Evolutionary conservation across 2,113 vertebrate genomes (phyloP).

Genomic region (Macrotus californicus): DNA sequence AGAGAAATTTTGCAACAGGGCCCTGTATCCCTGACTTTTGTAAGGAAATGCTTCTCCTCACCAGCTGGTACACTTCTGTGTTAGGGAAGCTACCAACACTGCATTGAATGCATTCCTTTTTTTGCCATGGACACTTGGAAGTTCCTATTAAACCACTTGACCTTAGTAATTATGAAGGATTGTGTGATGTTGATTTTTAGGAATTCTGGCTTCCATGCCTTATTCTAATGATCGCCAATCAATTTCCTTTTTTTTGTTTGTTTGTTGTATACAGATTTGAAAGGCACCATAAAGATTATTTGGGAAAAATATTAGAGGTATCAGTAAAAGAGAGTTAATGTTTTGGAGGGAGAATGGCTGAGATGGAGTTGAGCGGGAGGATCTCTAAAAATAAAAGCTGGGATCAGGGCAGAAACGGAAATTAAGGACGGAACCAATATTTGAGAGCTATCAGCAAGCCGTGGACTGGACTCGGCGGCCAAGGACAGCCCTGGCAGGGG

Average conservation of each 20-base stretch:
- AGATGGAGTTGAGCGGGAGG: background rate
- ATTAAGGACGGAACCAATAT: background rate
- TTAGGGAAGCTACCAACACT: background rate
- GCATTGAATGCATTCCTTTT: background rate
- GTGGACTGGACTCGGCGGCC: background rate
- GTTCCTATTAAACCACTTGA: background rate
- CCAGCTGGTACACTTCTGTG: background rate
- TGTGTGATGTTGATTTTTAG: background rate
- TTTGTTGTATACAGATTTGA: background rate
- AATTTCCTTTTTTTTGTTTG: background rate
- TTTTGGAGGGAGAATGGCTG: background rate
- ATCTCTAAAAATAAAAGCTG: background rate
- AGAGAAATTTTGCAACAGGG: background rate
- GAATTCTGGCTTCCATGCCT: background rate
- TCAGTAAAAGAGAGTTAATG: background rate
- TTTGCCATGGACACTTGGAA: background rate
- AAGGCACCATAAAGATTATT: background rate
- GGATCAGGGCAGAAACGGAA: background rate
- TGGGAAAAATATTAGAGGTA: conserved; percentile 5
- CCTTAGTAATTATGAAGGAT: background rate
- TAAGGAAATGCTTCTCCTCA: background rate
- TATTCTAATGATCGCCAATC: background rate
- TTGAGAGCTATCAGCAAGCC: background rate
- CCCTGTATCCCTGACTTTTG: background rate
- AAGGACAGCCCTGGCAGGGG: background rate